Evolutionary conservation across 2,797 vertebrate genomes (phyloP), one percentile per base, ranked within the genome.

Genomic region (Sebastes vulpes): DNA sequence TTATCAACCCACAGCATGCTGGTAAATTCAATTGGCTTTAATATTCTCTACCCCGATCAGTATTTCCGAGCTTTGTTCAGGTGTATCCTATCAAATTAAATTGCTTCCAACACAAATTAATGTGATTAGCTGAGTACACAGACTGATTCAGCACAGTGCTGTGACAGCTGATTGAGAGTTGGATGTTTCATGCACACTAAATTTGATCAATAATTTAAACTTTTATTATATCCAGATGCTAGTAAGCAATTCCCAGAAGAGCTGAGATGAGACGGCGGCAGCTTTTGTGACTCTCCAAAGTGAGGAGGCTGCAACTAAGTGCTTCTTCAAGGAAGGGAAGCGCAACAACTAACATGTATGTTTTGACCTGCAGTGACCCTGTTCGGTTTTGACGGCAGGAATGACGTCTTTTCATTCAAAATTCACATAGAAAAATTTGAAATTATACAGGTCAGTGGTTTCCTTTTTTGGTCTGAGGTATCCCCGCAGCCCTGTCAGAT

Each of bases 121-220:
- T 87, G 16, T 21, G 72, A 85, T 87, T 74, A 77, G 18, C 64
- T 54, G 61, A 66, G 46, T 20, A 53, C 72, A 86, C 38, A 58
- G 32, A 74, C 28, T 26, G 48, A 50, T 54, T 61, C 56, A 46
- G 52, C 1, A 2, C 14, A 31, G 48, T 42, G 70, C 65, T 14
- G 46, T 78, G 82, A 83, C 71, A 38, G 75, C 31, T 78, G 76
- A 91, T 80, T 81, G 75, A 83, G 68, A 14, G 48, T 46, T 77
- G 60, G 46, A 70, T 65, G 73, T 83, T 79, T 76, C 61, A 59
- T 42, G 70, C 26, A 32, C 12, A 50, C 25, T 42, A 71, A 84
- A 72, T 83, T 71, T 77, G 54, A 89, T 90, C 83, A 83, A 92
- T 90, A 81, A 89, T 90, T 90, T 35, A 89, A 87, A 75, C 26